Percentiles rank a stretch among this genome's conserved stretches.
phyloP scores from a whole-genome alignment of 2,888 invertebrate genomes.

The Andrena flavipes region DNA sequence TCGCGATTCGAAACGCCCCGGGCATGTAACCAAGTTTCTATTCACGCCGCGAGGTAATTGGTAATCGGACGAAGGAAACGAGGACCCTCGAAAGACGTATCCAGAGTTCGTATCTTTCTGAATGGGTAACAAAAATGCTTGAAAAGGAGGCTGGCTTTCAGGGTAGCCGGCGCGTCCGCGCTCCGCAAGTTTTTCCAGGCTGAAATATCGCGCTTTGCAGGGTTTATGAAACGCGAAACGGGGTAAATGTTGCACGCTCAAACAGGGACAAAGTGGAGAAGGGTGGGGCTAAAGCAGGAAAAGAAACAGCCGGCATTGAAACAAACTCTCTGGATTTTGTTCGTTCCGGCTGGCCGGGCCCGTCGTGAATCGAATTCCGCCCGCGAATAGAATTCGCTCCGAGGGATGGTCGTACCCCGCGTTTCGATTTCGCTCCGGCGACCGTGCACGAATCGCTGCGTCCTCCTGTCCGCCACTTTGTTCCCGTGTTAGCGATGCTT shows the following conservation, averaged over 20 bases:
- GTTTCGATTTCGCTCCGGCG: slow-evolving; percentile 30
- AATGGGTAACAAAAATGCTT: neutral
- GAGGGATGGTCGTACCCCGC: slow-evolving; percentile 54
- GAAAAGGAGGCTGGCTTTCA: neutral
- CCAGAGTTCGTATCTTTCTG: neutral
- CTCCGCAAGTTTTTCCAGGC: slow-evolving; percentile 2
- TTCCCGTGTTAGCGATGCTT: slow-evolving; percentile 27
- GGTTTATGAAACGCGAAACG: slow-evolving; percentile 46
- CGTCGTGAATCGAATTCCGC: slow-evolving; percentile 74
- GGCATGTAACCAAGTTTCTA: neutral
- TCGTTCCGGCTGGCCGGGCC: slow-evolving; percentile 67
- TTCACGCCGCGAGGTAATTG: slow-evolving; percentile 19
- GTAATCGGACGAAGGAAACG: slow-evolving; percentile 2
- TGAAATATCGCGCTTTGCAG: slow-evolving; percentile 33
- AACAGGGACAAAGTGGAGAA: neutral
- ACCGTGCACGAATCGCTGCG: slow-evolving; percentile 29
- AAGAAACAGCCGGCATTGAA: slow-evolving; percentile 38
- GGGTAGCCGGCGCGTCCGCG: neutral
- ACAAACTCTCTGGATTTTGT: slow-evolving; percentile 75
- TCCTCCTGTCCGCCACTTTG: slow-evolving; percentile 39
- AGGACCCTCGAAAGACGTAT: neutral
- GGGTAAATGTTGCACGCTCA: slow-evolving; percentile 32
- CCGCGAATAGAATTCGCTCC: slow-evolving; percentile 75
- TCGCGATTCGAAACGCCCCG: neutral
- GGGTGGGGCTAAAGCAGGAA: too few relatives aligned